phyloP scores from a whole-genome alignment of 2,888 invertebrate genomes.

The Drosophila nr. medialis region DNA sequence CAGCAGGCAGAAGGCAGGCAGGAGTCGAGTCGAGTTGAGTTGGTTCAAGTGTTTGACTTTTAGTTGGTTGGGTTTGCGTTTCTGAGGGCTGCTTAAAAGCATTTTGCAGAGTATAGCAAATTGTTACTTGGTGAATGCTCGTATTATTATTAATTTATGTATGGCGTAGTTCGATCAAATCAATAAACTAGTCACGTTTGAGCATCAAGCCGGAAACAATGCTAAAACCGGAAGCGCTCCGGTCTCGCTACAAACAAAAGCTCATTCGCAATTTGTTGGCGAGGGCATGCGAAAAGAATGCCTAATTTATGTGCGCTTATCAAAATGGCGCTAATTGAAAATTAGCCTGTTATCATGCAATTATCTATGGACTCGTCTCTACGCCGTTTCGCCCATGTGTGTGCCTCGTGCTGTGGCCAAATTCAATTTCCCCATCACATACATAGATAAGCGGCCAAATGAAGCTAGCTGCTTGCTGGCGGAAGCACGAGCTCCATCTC shows the following conservation, averaged over 20 bases:
- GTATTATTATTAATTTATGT: conserved; percentile 78
- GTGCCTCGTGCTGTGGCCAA: conserved; percentile 26
- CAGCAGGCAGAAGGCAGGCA: neutral
- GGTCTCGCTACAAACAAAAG: conserved; percentile 58
- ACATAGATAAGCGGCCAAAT: conserved; percentile 65
- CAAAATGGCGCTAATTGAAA: conserved; percentile 80
- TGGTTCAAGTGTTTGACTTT: conserved; percentile 69
- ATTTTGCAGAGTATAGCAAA: conserved; percentile 77
- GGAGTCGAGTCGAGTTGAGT: neutral
- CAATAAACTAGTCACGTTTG: conserved; percentile 77
- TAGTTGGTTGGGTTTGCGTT: conserved; percentile 53
- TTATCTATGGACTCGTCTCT: conserved; percentile 62
- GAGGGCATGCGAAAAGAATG: conserved; percentile 51
- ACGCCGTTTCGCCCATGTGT: conserved; percentile 8
- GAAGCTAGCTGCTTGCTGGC: conserved; percentile 33
- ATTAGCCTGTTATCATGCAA: conserved; percentile 78
- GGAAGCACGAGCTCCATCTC: conserved; percentile 40
- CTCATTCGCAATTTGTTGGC: conserved; percentile 65
- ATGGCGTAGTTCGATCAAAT: conserved; percentile 57
- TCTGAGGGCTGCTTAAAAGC: conserved; percentile 51
- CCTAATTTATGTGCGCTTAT: conserved; percentile 79
- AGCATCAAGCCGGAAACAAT: conserved; percentile 52
- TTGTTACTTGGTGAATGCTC: conserved; percentile 67
- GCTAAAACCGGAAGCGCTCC: conserved; percentile 55
- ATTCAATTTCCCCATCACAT: conserved; percentile 67